A percentile compares a stretch with the other conserved stretches of the same genome.
phyloP scores from a whole-genome alignment of 2,888 invertebrate genomes.

The Papilio protenor region DNA sequence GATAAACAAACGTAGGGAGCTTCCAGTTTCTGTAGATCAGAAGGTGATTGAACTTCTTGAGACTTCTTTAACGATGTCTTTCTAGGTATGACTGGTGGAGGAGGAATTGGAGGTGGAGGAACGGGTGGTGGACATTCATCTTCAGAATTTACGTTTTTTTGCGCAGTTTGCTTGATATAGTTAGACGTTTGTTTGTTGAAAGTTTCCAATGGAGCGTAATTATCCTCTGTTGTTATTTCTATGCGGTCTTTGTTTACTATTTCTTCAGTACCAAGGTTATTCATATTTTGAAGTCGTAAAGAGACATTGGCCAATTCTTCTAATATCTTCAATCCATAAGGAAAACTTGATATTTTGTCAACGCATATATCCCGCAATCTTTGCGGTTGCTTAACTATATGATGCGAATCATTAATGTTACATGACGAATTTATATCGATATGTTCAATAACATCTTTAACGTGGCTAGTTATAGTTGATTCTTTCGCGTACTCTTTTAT shows the following conservation, averaged over 20 bases:
- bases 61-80: slow-evolving; percentile 74
- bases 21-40: slow-evolving; percentile 86
- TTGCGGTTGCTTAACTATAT: slow-evolving; percentile 64
- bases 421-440: slow-evolving; percentile 64
- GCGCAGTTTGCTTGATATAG: not conserved
- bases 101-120: slow-evolving; percentile 33
- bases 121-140: not conserved
- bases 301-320: slow-evolving; percentile 88
- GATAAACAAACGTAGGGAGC: slow-evolving; percentile 88
- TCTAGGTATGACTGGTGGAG: slow-evolving; percentile 70
- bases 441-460: slow-evolving; percentile 77
- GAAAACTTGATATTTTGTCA: slow-evolving; percentile 86
- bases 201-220: not conserved
- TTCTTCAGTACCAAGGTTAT: slow-evolving; percentile 53
- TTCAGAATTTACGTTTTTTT: not conserved
- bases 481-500: slow-evolving; percentile 50
- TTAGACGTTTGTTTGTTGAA: not conserved
- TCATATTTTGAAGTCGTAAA: slow-evolving; percentile 77
- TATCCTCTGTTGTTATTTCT: slow-evolving; percentile 48
- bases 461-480: slow-evolving; percentile 61
- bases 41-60: slow-evolving; percentile 79
- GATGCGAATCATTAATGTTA: slow-evolving; percentile 49
- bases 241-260: slow-evolving; percentile 44
- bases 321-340: slow-evolving; percentile 87
- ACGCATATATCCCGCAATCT: slow-evolving; percentile 87